phyloP scores from a whole-genome alignment of 2,113 vertebrate species.

The Albula glossodonta region DNA sequence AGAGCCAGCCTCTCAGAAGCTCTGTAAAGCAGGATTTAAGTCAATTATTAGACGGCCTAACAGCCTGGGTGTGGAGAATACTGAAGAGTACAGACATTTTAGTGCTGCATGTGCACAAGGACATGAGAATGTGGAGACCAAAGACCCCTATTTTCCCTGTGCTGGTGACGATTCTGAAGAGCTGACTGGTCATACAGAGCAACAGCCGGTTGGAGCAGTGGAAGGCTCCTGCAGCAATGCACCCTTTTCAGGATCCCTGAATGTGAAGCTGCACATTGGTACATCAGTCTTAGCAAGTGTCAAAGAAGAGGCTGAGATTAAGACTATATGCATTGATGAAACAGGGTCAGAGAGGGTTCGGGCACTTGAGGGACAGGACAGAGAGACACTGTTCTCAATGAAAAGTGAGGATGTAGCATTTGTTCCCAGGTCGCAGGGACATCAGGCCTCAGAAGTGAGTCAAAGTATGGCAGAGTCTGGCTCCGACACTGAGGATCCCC shows the following conservation, averaged over 20 bases:
- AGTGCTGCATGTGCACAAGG: not conserved
- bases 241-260: not conserved
- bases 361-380: not conserved
- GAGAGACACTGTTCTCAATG: not conserved
- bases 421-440: not conserved
- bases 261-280: constrained; percentile 2
- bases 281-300: not conserved
- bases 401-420: not conserved
- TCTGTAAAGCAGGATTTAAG: not conserved
- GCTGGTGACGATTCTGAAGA: not conserved
- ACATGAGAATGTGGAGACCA: not conserved
- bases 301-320: constrained; percentile 18
- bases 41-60: not conserved
- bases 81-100: not conserved
- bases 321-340: not conserved
- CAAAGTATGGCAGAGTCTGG: not conserved
- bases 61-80: not conserved
- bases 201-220: not conserved
- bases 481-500: not conserved
- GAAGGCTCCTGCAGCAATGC: not conserved
- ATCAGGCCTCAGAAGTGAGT: not conserved
- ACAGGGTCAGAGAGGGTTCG: not conserved
- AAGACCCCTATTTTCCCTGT: not conserved
- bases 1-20: not conserved
- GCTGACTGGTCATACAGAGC: not conserved